A percentile compares a stretch with the other conserved stretches of the same genome.
Evolutionary conservation across 1,140 invertebrate genomes (phyloP).

Genomic region (Aphaenogaster floridana): DNA sequence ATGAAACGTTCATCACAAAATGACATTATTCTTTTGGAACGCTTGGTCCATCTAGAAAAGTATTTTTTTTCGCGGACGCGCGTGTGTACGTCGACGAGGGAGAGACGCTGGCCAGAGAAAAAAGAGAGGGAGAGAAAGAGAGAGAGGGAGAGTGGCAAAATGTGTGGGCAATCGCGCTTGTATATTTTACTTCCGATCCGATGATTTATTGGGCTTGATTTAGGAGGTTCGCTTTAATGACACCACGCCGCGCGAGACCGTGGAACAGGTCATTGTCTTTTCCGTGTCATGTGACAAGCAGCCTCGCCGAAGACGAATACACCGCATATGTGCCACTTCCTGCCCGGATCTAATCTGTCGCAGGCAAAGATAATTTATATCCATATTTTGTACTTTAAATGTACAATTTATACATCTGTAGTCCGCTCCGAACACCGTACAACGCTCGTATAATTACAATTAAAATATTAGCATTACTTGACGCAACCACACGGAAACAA

Average conservation of each 20-base stretch:
- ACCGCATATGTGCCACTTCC: constrained; percentile 39
- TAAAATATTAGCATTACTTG: neutral
- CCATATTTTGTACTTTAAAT: neutral
- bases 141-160: neutral
- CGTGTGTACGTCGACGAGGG: neutral
- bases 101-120: neutral
- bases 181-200: constrained; percentile 75
- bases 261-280: constrained; percentile 82
- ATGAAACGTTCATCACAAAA: neutral
- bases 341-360: constrained; percentile 36
- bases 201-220: constrained; percentile 78
- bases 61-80: neutral
- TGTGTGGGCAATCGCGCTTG: constrained; percentile 56
- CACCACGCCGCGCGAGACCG: constrained; percentile 65
- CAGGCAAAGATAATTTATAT: constrained; percentile 11
- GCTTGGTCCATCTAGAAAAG: neutral
- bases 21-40: neutral
- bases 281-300: constrained; percentile 73
- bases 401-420: neutral
- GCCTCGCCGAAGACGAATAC: constrained; percentile 48
- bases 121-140: too few relatives aligned
- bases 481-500: neutral
- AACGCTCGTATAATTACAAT: neutral
- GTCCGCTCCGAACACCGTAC: neutral
- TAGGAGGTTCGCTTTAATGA: constrained; percentile 72